Conservation (phyloP, 2,797 vertebrate species). For the Telmatherina bonti region DNA sequence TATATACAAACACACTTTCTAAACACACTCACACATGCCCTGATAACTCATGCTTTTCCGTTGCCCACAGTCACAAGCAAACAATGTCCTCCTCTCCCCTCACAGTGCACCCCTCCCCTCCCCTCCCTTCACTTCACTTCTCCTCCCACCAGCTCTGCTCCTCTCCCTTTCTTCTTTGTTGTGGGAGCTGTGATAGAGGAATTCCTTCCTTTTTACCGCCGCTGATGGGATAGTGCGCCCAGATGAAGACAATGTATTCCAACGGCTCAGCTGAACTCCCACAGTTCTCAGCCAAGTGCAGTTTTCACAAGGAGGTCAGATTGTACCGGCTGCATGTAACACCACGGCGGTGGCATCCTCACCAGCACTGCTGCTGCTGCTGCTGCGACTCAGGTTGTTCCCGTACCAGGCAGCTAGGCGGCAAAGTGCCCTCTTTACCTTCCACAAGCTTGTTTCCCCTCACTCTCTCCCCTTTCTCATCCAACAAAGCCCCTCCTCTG, state of each 20-base stretch:
- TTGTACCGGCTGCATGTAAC: slow-evolving; percentile 43
- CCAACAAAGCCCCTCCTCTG: slow-evolving; percentile 77
- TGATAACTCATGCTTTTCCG: slow-evolving; percentile 86
- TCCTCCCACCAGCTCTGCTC: slow-evolving; percentile 83
- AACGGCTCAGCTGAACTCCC: slow-evolving; percentile 76
- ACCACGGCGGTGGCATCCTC: slow-evolving; percentile 43
- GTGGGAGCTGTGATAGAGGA: slow-evolving; percentile 82
- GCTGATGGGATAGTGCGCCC: slow-evolving; percentile 74
- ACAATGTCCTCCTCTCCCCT: slow-evolving; percentile 86
- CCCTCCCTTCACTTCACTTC: slow-evolving; percentile 78
- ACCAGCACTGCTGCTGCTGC: slow-evolving; percentile 40
- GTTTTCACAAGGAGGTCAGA: slow-evolving; percentile 69
- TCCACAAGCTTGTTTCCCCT: slow-evolving; percentile 63
- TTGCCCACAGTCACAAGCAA: slow-evolving; percentile 86
- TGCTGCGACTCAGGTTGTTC: slow-evolving; percentile 65
- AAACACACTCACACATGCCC: slow-evolving; percentile 79
- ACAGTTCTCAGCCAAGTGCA: slow-evolving; percentile 69
- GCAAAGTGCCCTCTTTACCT: slow-evolving; percentile 79
- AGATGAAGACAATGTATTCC: slow-evolving; percentile 78
- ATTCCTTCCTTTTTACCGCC: slow-evolving; percentile 82
- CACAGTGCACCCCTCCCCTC: slow-evolving; percentile 72
- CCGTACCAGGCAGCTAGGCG: slow-evolving; percentile 73
- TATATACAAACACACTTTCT: slow-evolving; percentile 78
- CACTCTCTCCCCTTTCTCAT: slow-evolving; percentile 61
- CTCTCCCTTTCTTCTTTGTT: slow-evolving; percentile 83